phyloP scores from a whole-genome alignment of 2,888 invertebrate species.

The Troglohyphantes excavatus region DNA sequence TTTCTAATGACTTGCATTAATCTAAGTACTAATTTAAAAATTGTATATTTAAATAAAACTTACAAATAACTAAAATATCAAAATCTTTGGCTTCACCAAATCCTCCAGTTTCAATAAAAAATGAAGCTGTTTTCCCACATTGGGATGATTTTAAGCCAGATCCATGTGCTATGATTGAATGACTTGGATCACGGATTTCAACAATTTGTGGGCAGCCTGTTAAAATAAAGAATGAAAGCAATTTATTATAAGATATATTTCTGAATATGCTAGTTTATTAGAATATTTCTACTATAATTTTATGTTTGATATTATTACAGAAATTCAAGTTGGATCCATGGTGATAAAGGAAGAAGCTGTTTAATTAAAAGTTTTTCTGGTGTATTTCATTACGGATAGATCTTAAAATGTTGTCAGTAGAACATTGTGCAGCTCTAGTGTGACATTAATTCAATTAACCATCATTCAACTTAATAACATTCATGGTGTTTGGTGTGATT shows the following conservation, averaged over 20 bases:
- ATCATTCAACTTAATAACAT: too few relatives aligned
- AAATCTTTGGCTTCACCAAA: conserved; percentile 87
- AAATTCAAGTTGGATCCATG: too few relatives aligned
- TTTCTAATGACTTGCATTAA: background rate
- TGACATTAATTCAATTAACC: too few relatives aligned
- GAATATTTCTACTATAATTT: too few relatives aligned
- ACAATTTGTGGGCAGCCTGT: conserved; percentile 86
- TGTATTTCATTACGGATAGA: too few relatives aligned
- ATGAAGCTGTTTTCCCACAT: conserved; percentile 91
- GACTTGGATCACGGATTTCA: conserved; percentile 86
- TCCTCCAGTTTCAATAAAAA: conserved; percentile 93
- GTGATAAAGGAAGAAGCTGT: too few relatives aligned
- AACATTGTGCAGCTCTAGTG: too few relatives aligned
- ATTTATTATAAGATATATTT: background rate
- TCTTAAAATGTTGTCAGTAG: too few relatives aligned
- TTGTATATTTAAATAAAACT: background rate
- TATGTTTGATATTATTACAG: too few relatives aligned
- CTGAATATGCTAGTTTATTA: too few relatives aligned
- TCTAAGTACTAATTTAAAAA: background rate
- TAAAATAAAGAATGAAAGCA: background rate
- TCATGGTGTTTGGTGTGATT: too few relatives aligned
- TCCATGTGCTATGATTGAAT: conserved; percentile 89
- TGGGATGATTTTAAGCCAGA: conserved; percentile 93
- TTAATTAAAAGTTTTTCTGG: too few relatives aligned
- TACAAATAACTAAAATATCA: conserved; percentile 93